Evolutionary conservation across 2,888 invertebrate species (phyloP), one percentile per base, ranked within the genome.

Genomic region (Aleiodes leptofemur): DNA sequence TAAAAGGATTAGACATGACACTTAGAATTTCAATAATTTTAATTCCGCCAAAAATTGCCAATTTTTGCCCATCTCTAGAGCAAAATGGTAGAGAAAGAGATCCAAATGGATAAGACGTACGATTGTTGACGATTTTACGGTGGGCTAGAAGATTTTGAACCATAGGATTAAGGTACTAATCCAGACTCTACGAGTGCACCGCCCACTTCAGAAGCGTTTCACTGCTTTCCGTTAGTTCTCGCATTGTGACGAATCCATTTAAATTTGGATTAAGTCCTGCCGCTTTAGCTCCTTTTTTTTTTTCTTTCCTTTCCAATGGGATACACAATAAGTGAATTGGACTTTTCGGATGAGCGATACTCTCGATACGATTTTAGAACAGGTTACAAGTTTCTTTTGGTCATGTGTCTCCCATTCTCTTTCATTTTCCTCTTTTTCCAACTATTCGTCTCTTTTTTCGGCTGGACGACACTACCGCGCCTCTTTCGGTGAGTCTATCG

Each of bases 71-170:
- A n/a, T n/a, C n/a, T n/a, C n/a, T n/a, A n/a, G n/a, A n/a, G n/a
- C n/a, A n/a, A n/a, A 4, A 43, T 43, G 3, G 31, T 31, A 3
- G 31, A 31, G 31, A 31, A 31, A 43, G 3, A 1, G 43, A 66
- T 59, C 74, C 72, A 31, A 34, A 51, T 4, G 71, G 57, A 68
- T 68, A 73, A 64, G 38, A 53, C 75, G 23, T 23, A 23, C 23
- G 77, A 78, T 79, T 83, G 79, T 84, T 83, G 84, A 81, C 83
- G 81, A 82, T 85, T 84, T 84, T 79, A 84, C 79, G 82, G 83
- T 82, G 77, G 78, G 55, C 79, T 76, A 50, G 68, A 50, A 77
- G 77, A 81, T 78, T 70, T 80, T 76, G n/a, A 78, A 77, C 77
- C 76, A 73, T 73, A 68, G 79, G 80, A 81, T 81, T 81, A 81